These are phyloP conservation scores for Coelinius sp. DNA, from an alignment of 2,888 invertebrate genomes.

Conservation along the genomic window DNA sequence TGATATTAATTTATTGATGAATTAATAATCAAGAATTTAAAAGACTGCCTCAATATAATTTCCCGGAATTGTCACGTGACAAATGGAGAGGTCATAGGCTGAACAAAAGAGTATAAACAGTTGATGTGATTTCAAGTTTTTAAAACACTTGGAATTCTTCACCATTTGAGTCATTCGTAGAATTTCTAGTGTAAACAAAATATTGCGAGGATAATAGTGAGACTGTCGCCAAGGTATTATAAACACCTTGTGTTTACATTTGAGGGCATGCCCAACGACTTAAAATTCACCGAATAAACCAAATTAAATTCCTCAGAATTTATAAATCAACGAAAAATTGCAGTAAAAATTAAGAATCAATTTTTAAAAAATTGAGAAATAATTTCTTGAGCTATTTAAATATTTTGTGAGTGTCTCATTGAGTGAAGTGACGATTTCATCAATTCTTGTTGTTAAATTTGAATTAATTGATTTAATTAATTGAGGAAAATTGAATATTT, in stretches of 20 bases:
- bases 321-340: neutral
- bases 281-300: neutral
- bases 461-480: no score
- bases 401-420: neutral
- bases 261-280: neutral
- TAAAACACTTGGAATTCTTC: neutral
- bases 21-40: no score
- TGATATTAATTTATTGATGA: conserved; percentile 19
- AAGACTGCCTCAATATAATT: conserved; percentile 1
- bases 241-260: conserved; percentile 21
- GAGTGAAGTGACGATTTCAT: neutral
- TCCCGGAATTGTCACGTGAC: neutral
- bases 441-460: no score
- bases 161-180: neutral
- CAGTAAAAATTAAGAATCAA: neutral
- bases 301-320: neutral
- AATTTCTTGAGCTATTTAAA: neutral
- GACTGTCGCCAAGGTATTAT: neutral
- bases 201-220: neutral
- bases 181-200: neutral
- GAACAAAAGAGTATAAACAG: neutral
- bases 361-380: neutral
- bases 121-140: neutral
- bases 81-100: conserved; percentile 21
- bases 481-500: neutral